Conservation (phyloP, 2,888 invertebrate species). For the Glyphotaelius pellucidus region DNA sequence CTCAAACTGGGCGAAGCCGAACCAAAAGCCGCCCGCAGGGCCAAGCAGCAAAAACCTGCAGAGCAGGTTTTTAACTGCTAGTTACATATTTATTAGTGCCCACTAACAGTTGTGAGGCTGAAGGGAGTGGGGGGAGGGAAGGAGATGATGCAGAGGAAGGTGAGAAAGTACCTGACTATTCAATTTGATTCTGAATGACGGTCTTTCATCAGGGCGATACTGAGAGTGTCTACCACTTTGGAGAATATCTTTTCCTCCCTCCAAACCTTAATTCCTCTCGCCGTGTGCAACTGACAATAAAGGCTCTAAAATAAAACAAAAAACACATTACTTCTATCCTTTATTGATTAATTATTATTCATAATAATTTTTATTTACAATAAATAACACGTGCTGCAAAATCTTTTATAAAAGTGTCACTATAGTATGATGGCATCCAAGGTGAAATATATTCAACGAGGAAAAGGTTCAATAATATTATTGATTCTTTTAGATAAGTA, state of each 20-base stretch:
- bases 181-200: too few species aligned
- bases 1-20: too few species aligned
- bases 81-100: too few species aligned
- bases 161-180: too few species aligned
- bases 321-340: conserved; percentile 2
- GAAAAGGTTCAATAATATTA: conserved; percentile 1
- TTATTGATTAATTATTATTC: conserved; percentile 36
- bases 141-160: too few species aligned
- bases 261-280: neutral
- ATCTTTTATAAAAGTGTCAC: conserved; percentile 27
- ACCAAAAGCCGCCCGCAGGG: too few species aligned
- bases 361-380: conserved; percentile 38
- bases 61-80: too few species aligned
- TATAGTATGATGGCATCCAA: conserved; percentile 16
- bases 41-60: too few species aligned
- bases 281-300: neutral
- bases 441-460: conserved; percentile 3
- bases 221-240: too few species aligned
- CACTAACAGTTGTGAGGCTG: too few species aligned
- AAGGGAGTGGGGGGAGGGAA: too few species aligned
- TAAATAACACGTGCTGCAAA: conserved; percentile 46
- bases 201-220: too few species aligned
- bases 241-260: neutral
- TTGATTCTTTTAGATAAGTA: neutral
- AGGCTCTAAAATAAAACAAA: conserved; percentile 11